Evolutionary conservation across 2,113 vertebrate genomes (phyloP), one percentile per base, ranked within the genome.

Genomic region (Vulpes lagopus): DNA sequence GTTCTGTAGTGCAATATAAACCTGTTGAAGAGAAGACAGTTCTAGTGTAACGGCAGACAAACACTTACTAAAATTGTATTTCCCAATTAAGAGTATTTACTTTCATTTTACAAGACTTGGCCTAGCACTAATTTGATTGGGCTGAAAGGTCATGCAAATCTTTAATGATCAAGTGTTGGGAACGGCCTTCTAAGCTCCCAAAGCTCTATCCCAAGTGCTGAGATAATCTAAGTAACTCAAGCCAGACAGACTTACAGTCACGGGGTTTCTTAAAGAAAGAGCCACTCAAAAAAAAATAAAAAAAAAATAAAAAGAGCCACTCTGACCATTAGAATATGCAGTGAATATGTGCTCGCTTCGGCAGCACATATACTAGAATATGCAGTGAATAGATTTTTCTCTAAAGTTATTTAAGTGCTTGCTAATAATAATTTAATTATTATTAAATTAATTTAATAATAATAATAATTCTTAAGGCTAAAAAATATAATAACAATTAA

Each of bases 61-160:
- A 76, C 14, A 49, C 10, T 80, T 62, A 65, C 32, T 43, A 38
- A 88, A 85, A 84, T 17, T 67, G 2, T 62, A 67, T 84, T 96
- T 92, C 27, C 71, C 76, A 49, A 78, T 81, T 32, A 55, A 89
- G 30, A 84, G 0, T 20, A 76, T 94, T 69, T 12, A 2, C 27
- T 95, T 92, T 11, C 11, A n/a, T 84, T 94, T 85, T 86, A n/a
- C 5, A 62, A 64, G 51, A 1, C 30, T 38, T 92, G 38, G 27
- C 51, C 82, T 92, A 43, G 43, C 43, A 43, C 43, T 43, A 43
- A 91, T 83, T 17, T 76, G 22, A 83, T 22, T 83, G 62, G 3
- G n/a, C 55, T 84, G 43, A 57, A 60, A 94, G 60, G 51, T 92
- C 59, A 27, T 22, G 71, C n/a, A 95, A 90, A 94, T 65, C 9